These are phyloP conservation scores for Euphonia xanthogaster DNA, from an alignment of 2,797 vertebrate genomes.

Conservation along the genomic window DNA sequence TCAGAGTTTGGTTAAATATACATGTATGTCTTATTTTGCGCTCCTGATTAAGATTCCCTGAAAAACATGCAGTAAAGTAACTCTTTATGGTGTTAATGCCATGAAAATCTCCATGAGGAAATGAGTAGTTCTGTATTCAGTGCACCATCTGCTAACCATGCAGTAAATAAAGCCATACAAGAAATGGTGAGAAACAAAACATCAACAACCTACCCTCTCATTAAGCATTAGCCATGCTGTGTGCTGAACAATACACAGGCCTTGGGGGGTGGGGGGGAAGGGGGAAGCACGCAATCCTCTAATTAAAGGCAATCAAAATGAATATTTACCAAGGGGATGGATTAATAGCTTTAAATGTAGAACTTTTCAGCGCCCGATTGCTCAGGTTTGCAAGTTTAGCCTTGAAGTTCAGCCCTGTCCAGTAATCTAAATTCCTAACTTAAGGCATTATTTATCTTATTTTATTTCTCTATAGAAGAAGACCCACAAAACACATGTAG, in stretches of 20 bases:
- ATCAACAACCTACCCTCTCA: constrained; percentile 59
- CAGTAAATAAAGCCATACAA: constrained; percentile 49
- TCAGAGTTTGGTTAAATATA: not conserved
- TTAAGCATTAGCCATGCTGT: constrained; percentile 42
- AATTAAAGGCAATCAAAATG: constrained; percentile 45
- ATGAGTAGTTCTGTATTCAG: constrained; percentile 3
- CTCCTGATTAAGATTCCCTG: not conserved
- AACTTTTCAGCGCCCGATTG: not conserved
- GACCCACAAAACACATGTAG: not conserved
- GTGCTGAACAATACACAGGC: not conserved
- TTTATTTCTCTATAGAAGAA: not conserved
- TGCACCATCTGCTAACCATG: constrained; percentile 34
- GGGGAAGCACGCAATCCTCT: not conserved
- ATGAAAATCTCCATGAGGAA: not conserved
- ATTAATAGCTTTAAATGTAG: not conserved
- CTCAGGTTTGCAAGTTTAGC: not conserved
- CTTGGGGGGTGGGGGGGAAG: not conserved
- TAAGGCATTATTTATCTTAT: not conserved
- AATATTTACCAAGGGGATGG: not conserved
- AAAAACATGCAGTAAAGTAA: not conserved
- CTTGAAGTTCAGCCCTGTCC: not conserved
- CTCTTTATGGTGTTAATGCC: not conserved
- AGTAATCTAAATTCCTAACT: not conserved
- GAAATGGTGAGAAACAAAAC: constrained; percentile 57
- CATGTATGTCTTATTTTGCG: not conserved